Percentiles rank a stretch among this genome's conserved stretches.
phyloP scores from a whole-genome alignment of 2,888 invertebrate species.

The Aquatica leii region DNA sequence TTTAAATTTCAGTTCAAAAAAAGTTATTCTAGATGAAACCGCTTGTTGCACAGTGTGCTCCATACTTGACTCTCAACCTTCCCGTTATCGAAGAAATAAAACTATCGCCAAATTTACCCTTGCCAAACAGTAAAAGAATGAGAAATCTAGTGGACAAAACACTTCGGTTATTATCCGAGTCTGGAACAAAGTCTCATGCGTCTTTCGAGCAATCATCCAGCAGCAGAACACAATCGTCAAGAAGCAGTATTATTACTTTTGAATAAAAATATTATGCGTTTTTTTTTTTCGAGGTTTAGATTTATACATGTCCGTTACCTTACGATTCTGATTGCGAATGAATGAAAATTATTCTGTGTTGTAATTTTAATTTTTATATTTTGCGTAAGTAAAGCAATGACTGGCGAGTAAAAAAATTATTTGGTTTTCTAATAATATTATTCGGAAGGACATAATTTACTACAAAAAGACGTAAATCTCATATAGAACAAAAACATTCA shows the following conservation, averaged over 20 bases:
- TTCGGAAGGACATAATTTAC: too few relatives aligned
- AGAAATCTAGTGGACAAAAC: slow-evolving; percentile 49
- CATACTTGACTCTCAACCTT: slow-evolving; percentile 66
- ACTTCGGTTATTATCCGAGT: slow-evolving; percentile 49
- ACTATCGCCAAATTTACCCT: slow-evolving; percentile 53
- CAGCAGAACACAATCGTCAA: slow-evolving; percentile 51
- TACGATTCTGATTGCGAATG: too few relatives aligned
- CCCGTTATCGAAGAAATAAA: slow-evolving; percentile 62
- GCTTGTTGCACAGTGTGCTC: slow-evolving; percentile 66
- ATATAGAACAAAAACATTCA: too few relatives aligned
- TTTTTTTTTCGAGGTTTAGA: too few relatives aligned
- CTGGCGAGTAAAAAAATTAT: too few relatives aligned
- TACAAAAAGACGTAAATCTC: too few relatives aligned
- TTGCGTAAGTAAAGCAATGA: too few relatives aligned
- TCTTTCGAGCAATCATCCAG: slow-evolving; percentile 53
- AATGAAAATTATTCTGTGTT: too few relatives aligned
- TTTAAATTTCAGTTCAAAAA: neutral
- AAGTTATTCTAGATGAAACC: slow-evolving; percentile 61
- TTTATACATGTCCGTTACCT: too few relatives aligned
- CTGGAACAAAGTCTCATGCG: slow-evolving; percentile 48
- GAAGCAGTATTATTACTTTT: slow-evolving; percentile 54
- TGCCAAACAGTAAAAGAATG: slow-evolving; percentile 51
- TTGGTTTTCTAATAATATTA: too few relatives aligned
- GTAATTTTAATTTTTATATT: too few relatives aligned
- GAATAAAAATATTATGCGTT: slow-evolving; percentile 32